Base-by-base conservation (phyloP, 2,113 vertebrate species). In the Podarcis raffonei region DNA sequence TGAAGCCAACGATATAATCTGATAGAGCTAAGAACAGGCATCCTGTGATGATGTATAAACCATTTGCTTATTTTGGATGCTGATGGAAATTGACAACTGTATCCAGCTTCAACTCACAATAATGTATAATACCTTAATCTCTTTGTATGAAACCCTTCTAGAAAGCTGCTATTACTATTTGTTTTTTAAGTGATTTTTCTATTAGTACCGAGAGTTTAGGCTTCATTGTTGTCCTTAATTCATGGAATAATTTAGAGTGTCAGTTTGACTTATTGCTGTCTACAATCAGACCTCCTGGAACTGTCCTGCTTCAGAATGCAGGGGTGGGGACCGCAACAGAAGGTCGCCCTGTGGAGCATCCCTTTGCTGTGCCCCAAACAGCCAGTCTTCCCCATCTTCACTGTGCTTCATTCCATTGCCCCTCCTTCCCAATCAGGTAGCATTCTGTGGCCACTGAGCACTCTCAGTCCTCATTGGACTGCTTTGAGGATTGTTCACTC, bases 41-140 rank as follows among this genome's bases (percentile, higher is more conserved):
- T 85, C 84, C 84, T 86, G 84, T 86, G 77, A 86, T 66, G 74
- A 86, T 86, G 85, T 78, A 86, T 86, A 86, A 79, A 78, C 85
- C 85, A 78, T 86, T 78, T 86, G 78, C 68, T 86, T 86, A 86
- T 32, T 86, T 86, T 86, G 85, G 85, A 78, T 68, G 59, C 48
- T 75, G 66, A 53, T 68, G 59, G 39, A 86, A 65, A 48, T 66
- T 59, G 66, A 78, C 37, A 66, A 62, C 75, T 78, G 16, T 66
- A 86, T 66, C 59, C 85, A 86, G 85, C 59, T 30, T 86, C 68
- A 86, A 78, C 75, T 76, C 74, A 66, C 11, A 27, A 37, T 6
- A 66, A 66, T 86, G 68, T 86, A 68, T 76, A 78, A 78, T 86
- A 68, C 78, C 75, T 48, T 86, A 86, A 78, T 86, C 37, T 66